phyloP scores from a whole-genome alignment of 2,797 vertebrate genomes.

The Anas capensis region DNA sequence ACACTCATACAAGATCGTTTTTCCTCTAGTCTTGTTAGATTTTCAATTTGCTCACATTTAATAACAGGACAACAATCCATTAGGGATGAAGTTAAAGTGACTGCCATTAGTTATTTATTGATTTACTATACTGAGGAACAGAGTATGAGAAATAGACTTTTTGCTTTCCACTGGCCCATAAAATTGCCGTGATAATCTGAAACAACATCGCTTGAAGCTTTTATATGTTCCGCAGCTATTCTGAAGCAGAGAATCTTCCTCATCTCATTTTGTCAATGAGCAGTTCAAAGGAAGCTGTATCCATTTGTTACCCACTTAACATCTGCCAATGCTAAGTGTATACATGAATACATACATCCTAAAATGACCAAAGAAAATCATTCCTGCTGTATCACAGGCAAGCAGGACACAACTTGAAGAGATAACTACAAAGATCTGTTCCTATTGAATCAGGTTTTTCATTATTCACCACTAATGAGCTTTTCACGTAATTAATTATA shows the following conservation, averaged over 20 bases:
- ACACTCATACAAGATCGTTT: not conserved
- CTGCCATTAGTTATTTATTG: conserved; percentile 26
- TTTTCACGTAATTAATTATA: not conserved
- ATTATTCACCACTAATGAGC: not conserved
- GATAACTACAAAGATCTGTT: not conserved
- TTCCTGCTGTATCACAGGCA: not conserved
- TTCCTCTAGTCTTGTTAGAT: not conserved
- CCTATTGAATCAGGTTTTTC: not conserved
- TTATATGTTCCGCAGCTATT: not conserved
- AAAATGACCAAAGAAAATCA: not conserved
- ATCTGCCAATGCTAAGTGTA: not conserved
- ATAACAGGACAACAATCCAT: not conserved
- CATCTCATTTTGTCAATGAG: not conserved
- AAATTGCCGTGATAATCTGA: conserved; percentile 22
- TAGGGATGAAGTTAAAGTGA: not conserved
- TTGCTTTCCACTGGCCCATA: conserved; percentile 9
- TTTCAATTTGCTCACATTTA: not conserved
- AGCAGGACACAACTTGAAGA: not conserved
- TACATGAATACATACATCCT: not conserved
- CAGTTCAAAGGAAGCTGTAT: not conserved
- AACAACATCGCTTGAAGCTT: not conserved
- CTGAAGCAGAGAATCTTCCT: not conserved
- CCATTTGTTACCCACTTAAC: conserved; percentile 21
- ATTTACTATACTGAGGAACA: not conserved
- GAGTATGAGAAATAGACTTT: conserved; percentile 22